Conservation (phyloP, 2,888 invertebrate genomes). For the Lasioglossum morio region DNA sequence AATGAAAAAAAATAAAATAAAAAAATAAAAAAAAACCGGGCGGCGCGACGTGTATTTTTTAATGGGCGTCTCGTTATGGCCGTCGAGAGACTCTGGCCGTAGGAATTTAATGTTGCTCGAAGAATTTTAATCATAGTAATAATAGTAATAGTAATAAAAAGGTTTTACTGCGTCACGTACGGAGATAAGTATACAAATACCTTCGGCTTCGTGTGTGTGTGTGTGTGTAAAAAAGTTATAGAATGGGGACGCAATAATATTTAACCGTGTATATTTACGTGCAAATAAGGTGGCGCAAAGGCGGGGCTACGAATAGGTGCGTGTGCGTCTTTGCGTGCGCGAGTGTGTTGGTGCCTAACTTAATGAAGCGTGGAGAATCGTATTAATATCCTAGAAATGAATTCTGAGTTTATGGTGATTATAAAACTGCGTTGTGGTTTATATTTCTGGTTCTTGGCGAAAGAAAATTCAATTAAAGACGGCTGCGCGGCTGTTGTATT, state of each 20-base stretch:
- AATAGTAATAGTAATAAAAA: not conserved
- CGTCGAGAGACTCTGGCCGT: not conserved
- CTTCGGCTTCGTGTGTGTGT: not conserved
- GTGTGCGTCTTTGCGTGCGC: not conserved
- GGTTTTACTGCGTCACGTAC: not conserved
- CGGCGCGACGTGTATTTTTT: constrained; percentile 26
- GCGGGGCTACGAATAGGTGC: not conserved
- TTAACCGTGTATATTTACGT: not conserved
- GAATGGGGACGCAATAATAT: constrained; percentile 2
- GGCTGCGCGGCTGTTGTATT: not conserved
- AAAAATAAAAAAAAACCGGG: constrained; percentile 6
- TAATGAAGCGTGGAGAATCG: constrained; percentile 12
- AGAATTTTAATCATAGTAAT: constrained; percentile 11
- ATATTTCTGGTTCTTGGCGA: not conserved
- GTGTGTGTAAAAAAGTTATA: not conserved
- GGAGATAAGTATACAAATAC: not conserved
- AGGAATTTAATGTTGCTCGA: constrained; percentile 1
- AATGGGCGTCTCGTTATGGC: constrained; percentile 9
- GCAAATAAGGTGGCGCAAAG: not conserved
- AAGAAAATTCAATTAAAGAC: not conserved
- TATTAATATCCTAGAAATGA: not conserved
- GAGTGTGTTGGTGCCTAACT: not conserved
- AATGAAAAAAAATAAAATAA: constrained; percentile 24
- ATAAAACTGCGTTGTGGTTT: not conserved
- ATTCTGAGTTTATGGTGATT: not conserved